These are phyloP conservation scores for Recurvirostra avosetta DNA, from an alignment of 2,113 vertebrate genomes.

Conservation along the genomic window DNA sequence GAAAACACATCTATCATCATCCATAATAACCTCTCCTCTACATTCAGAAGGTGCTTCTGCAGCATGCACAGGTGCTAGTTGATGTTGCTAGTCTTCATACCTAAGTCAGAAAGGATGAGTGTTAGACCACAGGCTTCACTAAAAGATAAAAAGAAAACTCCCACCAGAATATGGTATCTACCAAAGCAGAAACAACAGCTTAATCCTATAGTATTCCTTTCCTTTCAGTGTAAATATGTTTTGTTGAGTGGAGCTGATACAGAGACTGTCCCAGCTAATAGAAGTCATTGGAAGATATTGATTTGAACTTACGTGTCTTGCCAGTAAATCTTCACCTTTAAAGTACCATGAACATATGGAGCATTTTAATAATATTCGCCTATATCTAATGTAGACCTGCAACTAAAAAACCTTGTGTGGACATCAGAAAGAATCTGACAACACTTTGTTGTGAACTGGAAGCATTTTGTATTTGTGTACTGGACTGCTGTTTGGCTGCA, in stretches of 20 bases:
- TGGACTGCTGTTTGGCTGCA: background rate
- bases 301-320: background rate
- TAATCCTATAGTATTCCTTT: background rate
- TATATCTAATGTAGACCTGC: background rate
- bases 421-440: background rate
- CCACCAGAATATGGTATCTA: background rate
- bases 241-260: background rate
- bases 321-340: background rate
- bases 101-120: background rate
- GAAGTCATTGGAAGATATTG: background rate
- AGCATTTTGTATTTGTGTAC: background rate
- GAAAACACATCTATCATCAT: background rate
- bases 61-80: background rate
- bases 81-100: background rate
- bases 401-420: background rate
- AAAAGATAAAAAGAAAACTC: background rate
- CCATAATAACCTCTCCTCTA: background rate
- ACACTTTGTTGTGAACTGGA: background rate
- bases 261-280: background rate
- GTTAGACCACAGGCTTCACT: background rate
- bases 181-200: background rate
- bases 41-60: background rate
- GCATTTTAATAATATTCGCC: background rate
- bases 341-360: background rate
- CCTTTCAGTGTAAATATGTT: background rate